Evolutionary conservation across 2,797 vertebrate genomes (phyloP), one percentile per base, ranked within the genome.

Genomic region (Taeniopygia guttata): DNA sequence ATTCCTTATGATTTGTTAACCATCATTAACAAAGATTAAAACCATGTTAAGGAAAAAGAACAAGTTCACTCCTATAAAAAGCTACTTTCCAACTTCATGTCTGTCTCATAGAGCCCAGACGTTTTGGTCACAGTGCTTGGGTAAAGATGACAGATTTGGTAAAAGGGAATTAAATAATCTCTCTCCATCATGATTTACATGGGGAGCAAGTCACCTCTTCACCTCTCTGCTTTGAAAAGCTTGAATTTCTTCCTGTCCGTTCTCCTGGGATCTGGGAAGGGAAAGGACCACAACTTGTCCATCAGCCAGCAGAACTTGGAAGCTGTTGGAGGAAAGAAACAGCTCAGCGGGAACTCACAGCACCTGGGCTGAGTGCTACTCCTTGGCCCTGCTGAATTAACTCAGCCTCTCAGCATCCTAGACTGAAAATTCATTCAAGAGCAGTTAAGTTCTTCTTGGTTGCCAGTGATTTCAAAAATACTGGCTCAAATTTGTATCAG

Each of bases 171-270:
- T 18, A 77, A 70, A 45, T 82, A 27, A 55, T 51, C 55, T 62
- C 40, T 92, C 43, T 78, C 45, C 21, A 38, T 66, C 25, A 21
- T 36, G 30, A 8, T 69, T 62, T 63, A 70, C 63, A 4, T 82
- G 74, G 66, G 56, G 69, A 85, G 46, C 68, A 72, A 84, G 45
- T 90, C 74, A 86, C 79, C 51, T 92, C 66, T 89, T 95, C 83
- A 66, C 66, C 36, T 81, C 79, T 72, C 34, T 90, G 87, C 83
- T 95, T 91, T 81, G 93, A 91, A 94, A 94, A 88, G n/a, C 52
- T 49, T 36, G 5, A 51, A 68, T 91, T 76, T 86, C 70, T 94
- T 92, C 73, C 93, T 76, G 30, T 36, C 42, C 82, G 15, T 73
- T 91, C 89, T 89, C n/a, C 11, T 87, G 91, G 91, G 70, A 67